These are phyloP conservation scores for Talpa occidentalis DNA, from an alignment of 2,113 vertebrate genomes.

Conservation along the genomic window DNA sequence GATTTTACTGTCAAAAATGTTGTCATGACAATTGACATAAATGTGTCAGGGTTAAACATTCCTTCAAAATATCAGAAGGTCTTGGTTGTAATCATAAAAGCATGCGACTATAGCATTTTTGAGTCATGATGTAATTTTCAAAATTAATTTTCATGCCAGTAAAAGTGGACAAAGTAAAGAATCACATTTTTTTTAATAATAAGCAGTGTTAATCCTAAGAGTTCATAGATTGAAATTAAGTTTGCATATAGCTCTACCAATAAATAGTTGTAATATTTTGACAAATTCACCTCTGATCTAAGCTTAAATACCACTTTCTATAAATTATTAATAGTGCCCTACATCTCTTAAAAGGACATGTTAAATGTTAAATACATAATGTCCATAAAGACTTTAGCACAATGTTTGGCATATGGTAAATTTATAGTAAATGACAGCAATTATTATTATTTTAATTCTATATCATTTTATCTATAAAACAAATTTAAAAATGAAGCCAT, in stretches of 20 bases:
- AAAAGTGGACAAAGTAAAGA: background rate
- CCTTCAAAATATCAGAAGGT: conserved; percentile 41
- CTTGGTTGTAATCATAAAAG: conserved; percentile 26
- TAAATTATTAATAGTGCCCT: background rate
- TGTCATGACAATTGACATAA: conserved; percentile 45
- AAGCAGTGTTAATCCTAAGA: background rate
- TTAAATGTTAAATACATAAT: background rate
- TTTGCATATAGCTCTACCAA: background rate
- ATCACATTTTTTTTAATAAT: background rate
- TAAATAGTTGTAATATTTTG: background rate
- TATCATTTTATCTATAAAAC: background rate
- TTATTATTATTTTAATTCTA: background rate
- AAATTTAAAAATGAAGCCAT: background rate
- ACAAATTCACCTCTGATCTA: background rate
- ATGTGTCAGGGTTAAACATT: conserved; percentile 42
- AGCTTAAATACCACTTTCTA: background rate
- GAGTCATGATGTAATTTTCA: background rate
- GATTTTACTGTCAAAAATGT: conserved; percentile 71
- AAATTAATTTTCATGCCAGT: conserved; percentile 11
- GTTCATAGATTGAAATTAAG: background rate
- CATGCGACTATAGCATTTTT: conserved; percentile 29
- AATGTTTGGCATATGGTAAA: background rate
- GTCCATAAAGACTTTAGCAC: background rate
- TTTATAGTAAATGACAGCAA: background rate
- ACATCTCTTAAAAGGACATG: background rate